These are phyloP conservation scores for Chelidonichthys spinosus DNA, from an alignment of 2,797 vertebrate species.

Conservation along the genomic window DNA sequence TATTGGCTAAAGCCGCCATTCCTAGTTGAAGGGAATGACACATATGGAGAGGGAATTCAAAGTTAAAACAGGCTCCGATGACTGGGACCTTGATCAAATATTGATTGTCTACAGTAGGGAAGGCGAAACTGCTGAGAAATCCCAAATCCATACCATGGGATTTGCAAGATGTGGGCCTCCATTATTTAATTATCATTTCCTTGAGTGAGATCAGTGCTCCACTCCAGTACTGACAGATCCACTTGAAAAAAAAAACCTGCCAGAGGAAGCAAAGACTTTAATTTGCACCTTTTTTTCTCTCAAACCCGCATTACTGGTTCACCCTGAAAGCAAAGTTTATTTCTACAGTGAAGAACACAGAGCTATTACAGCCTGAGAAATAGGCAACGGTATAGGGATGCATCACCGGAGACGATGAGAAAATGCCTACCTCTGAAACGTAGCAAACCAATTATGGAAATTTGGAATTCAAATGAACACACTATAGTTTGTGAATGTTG, in stretches of 20 bases:
- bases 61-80: constrained; percentile 51
- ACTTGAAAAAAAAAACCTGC: constrained; percentile 65
- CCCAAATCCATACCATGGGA: constrained; percentile 65
- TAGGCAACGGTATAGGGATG: constrained; percentile 51
- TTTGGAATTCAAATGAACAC: constrained; percentile 39
- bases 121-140: constrained; percentile 74
- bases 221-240: constrained; percentile 50
- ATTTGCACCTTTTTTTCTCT: constrained; percentile 72
- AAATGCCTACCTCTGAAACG: constrained; percentile 43
- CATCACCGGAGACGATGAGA: constrained; percentile 50
- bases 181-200: constrained; percentile 80
- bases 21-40: constrained; percentile 48
- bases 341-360: constrained; percentile 52
- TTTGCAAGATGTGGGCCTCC: constrained; percentile 51
- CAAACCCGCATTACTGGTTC: constrained; percentile 70
- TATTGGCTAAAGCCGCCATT: constrained; percentile 64
- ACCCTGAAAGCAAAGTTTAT: constrained; percentile 62
- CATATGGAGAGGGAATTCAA: constrained; percentile 52
- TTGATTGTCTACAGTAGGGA: constrained; percentile 74
- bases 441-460: constrained; percentile 24
- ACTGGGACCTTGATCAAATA: constrained; percentile 77
- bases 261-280: constrained; percentile 61
- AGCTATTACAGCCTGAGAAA: constrained; percentile 58
- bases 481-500: constrained; percentile 17
- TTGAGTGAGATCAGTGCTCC: constrained; percentile 55